phyloP scores from a whole-genome alignment of 2,113 vertebrate species.

The Nyctereutes procyonoides region DNA sequence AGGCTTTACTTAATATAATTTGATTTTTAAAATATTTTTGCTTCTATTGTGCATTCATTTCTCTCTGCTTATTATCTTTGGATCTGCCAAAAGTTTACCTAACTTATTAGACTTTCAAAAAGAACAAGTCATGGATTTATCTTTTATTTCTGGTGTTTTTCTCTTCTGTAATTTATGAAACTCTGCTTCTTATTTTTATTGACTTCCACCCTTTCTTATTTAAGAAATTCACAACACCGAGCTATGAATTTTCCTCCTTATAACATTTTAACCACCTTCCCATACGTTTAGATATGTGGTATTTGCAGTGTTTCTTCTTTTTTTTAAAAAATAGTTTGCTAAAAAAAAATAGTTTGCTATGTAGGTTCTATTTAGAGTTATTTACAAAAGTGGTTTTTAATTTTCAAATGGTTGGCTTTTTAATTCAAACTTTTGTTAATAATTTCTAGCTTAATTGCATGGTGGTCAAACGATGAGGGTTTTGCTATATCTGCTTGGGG shows the following conservation, averaged over 20 bases:
- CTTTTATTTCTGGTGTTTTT: constrained; percentile 8
- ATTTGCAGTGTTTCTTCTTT: background rate
- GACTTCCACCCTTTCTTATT: background rate
- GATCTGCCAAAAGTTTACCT: background rate
- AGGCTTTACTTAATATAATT: constrained; percentile 18
- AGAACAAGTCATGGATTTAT: background rate
- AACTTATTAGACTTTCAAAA: constrained; percentile 39
- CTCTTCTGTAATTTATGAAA: background rate
- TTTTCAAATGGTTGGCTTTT: constrained; percentile 60
- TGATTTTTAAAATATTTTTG: background rate
- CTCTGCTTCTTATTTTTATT: background rate
- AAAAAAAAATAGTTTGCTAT: background rate
- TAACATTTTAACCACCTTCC: background rate
- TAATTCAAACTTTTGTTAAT: constrained; percentile 68
- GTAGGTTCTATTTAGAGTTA: constrained; percentile 41
- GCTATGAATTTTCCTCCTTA: background rate
- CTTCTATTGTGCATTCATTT: background rate
- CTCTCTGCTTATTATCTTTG: background rate
- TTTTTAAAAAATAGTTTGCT: background rate
- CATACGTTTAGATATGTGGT: background rate
- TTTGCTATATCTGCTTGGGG: background rate
- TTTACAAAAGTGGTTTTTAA: constrained; percentile 63
- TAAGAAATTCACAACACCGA: background rate
- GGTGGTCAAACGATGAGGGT: constrained; percentile 14
- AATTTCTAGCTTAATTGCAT: constrained; percentile 53